These are phyloP conservation scores for Euzophera pinguis DNA, from an alignment of 2,888 invertebrate genomes.

Conservation along the genomic window DNA sequence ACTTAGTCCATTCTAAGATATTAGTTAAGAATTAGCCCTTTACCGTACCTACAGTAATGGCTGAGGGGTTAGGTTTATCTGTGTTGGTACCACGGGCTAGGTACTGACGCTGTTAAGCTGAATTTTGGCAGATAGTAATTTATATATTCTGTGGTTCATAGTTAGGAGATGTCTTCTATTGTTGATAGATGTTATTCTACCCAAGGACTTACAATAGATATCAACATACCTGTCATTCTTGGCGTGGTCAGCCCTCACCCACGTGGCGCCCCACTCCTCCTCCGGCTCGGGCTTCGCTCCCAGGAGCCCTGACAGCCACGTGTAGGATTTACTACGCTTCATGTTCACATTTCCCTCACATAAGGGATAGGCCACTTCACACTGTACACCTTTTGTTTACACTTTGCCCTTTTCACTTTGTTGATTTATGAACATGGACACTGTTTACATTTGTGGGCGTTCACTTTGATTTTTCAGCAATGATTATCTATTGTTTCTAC, in stretches of 20 bases:
- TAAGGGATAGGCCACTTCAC: slow-evolving; percentile 15
- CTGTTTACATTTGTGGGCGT: not conserved
- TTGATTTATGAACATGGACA: not conserved
- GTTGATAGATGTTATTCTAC: no score
- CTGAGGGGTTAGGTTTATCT: no score
- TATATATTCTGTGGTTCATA: no score
- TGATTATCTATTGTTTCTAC: not conserved
- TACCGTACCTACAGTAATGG: no score
- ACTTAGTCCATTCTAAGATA: no score
- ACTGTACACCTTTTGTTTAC: slow-evolving; percentile 19
- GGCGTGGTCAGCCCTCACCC: slow-evolving; percentile 58
- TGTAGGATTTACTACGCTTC: slow-evolving; percentile 74
- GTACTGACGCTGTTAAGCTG: no score
- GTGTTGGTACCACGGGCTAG: no score
- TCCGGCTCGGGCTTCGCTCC: slow-evolving; percentile 42
- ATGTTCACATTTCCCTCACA: slow-evolving; percentile 30
- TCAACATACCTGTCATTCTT: slow-evolving; percentile 59
- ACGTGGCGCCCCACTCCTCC: slow-evolving; percentile 66
- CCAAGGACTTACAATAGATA: no score
- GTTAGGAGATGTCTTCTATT: no score
- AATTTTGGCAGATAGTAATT: no score
- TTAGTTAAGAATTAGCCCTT: no score
- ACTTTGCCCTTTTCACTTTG: slow-evolving; percentile 6
- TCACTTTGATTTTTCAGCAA: not conserved
- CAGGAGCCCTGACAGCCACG: slow-evolving; percentile 72